A percentile compares a stretch with the other conserved stretches of the same genome.
These are phyloP conservation scores for Brachyrhaphis roseni DNA, from an alignment of 2,797 vertebrate genomes.

Conservation along the genomic window DNA sequence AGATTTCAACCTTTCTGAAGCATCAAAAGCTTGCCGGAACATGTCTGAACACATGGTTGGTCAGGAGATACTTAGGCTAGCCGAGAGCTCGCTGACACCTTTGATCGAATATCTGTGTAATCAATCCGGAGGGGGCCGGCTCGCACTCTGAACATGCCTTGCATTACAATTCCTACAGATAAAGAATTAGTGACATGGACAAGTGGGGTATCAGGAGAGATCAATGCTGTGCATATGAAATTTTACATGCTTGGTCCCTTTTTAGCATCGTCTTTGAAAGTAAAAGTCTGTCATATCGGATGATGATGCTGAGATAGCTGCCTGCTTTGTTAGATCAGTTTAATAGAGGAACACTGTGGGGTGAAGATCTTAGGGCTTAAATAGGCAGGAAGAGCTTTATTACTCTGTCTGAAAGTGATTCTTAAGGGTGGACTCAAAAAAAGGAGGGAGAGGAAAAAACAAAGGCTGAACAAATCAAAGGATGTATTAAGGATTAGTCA, in stretches of 20 bases:
- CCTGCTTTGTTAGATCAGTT: constrained; percentile 40
- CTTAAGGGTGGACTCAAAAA: neutral
- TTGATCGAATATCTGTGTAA: constrained; percentile 74
- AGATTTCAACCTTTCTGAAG: constrained; percentile 75
- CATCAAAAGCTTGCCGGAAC: constrained; percentile 67
- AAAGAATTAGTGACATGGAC: constrained; percentile 52
- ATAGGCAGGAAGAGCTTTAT: neutral
- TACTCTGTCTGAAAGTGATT: constrained; percentile 18
- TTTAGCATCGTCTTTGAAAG: constrained; percentile 53
- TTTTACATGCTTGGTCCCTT: constrained; percentile 49
- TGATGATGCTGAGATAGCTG: constrained; percentile 43
- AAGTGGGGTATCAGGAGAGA: constrained; percentile 36
- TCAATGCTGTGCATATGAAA: constrained; percentile 44
- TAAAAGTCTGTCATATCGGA: constrained; percentile 53
- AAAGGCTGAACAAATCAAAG: constrained; percentile 7
- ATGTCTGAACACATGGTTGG: constrained; percentile 62
- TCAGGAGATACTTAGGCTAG: constrained; percentile 59
- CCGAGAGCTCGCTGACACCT: constrained; percentile 59
- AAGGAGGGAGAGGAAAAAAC: neutral
- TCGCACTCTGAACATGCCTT: constrained; percentile 33
- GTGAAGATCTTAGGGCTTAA: constrained; percentile 7
- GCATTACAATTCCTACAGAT: constrained; percentile 68
- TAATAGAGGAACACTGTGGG: constrained; percentile 40
- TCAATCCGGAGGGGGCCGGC: constrained; percentile 60
- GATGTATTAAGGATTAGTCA: constrained; percentile 11